Percentiles rank a stretch among this genome's conserved stretches.
These are phyloP conservation scores for Nemotelus pantherinus DNA, from an alignment of 2,888 invertebrate species.

Conservation along the genomic window DNA sequence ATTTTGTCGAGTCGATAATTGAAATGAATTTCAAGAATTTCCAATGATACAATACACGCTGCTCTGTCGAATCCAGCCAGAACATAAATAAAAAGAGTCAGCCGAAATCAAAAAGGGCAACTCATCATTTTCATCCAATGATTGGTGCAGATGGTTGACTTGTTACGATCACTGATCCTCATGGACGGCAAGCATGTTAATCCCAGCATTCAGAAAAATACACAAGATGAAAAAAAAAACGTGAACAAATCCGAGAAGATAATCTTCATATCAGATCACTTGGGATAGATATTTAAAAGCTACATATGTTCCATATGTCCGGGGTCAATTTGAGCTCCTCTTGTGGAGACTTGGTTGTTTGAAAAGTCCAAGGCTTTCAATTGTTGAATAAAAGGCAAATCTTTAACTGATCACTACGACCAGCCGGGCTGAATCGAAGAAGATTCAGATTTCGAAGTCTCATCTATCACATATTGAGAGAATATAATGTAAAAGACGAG, in stretches of 20 bases:
- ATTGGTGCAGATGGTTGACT: constrained; percentile 30
- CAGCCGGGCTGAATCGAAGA: constrained; percentile 19
- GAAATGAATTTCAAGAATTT: constrained; percentile 44
- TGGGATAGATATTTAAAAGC: constrained; percentile 42
- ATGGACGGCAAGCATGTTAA: not conserved
- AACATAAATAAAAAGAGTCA: constrained; percentile 8
- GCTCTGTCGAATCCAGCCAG: constrained; percentile 1
- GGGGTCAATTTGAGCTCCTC: constrained; percentile 36
- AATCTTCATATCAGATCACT: constrained; percentile 42
- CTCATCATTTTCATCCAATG: constrained; percentile 40
- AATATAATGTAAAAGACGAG: constrained; percentile 34
- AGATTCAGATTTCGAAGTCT: not conserved
- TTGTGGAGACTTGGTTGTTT: not conserved
- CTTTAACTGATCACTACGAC: constrained; percentile 35
- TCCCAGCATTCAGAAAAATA: not conserved
- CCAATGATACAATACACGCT: constrained; percentile 18
- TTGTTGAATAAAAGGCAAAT: constrained; percentile 30
- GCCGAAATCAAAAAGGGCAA: constrained; percentile 16
- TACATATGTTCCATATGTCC: constrained; percentile 40
- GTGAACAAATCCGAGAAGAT: not conserved
- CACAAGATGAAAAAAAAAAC: not conserved
- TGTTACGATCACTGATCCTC: constrained; percentile 31
- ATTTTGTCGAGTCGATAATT: constrained; percentile 27
- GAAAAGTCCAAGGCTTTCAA: constrained; percentile 4
- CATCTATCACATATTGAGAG: constrained; percentile 43